Conservation (phyloP, 2,797 vertebrate species). For the Neomorphus geoffroyi region DNA sequence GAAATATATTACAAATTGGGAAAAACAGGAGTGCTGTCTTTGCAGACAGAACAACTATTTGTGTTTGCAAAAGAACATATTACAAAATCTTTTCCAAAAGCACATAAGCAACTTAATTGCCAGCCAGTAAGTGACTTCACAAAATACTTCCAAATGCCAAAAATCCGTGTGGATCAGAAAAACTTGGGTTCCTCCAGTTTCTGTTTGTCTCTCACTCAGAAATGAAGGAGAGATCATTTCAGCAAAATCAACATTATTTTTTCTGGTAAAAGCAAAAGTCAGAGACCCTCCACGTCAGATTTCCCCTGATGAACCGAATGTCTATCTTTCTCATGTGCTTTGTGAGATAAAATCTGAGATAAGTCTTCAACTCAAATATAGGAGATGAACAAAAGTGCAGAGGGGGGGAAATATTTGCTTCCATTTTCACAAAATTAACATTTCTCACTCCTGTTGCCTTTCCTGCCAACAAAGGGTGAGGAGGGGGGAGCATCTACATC, state of each 20-base stretch:
- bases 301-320: not conserved
- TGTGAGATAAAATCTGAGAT: not conserved
- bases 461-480: not conserved
- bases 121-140: not conserved
- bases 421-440: not conserved
- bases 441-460: not conserved
- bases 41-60: not conserved
- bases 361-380: not conserved
- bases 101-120: not conserved
- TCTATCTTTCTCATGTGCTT: not conserved
- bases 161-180: not conserved
- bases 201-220: not conserved
- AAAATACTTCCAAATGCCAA: not conserved
- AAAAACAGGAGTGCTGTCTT: not conserved
- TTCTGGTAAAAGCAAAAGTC: not conserved
- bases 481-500: not conserved
- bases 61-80: not conserved
- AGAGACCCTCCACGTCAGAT: not conserved
- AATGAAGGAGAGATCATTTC: not conserved
- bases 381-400: not conserved
- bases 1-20: not conserved
- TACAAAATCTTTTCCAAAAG: not conserved
- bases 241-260: not conserved
- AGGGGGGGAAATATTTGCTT: no score
- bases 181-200: rapidly evolving